Conservation (phyloP, 2,797 vertebrate species). For the Spinus pinus region DNA sequence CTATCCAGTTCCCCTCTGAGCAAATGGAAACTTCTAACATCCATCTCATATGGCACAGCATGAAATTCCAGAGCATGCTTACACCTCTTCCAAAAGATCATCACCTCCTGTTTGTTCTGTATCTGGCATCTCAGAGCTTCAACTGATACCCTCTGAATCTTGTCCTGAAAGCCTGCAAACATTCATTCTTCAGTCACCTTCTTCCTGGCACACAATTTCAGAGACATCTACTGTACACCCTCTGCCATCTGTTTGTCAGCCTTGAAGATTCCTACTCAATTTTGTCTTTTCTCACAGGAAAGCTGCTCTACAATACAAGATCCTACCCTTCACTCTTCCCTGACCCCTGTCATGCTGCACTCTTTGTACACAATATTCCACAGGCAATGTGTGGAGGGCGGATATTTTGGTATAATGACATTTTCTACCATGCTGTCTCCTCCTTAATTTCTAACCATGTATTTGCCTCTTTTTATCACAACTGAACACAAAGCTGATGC, state of each 20-base stretch:
- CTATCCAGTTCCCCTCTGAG: background rate
- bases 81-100: background rate
- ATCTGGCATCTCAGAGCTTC: background rate
- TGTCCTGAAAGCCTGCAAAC: background rate
- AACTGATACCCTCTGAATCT: background rate
- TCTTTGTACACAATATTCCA: background rate
- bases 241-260: constrained; percentile 18
- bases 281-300: background rate
- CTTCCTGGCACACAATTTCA: background rate
- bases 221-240: background rate
- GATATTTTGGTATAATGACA: background rate
- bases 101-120: background rate
- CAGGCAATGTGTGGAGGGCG: accelerated
- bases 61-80: background rate
- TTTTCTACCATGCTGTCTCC: background rate
- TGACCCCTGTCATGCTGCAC: background rate
- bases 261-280: background rate
- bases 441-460: background rate
- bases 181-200: background rate
- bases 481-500: background rate
- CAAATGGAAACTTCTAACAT: background rate
- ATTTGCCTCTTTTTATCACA: background rate
- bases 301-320: background rate
- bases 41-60: accelerated
- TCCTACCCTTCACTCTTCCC: background rate